phyloP scores from a whole-genome alignment of 2,888 invertebrate species.

The Corbicula japonica region DNA sequence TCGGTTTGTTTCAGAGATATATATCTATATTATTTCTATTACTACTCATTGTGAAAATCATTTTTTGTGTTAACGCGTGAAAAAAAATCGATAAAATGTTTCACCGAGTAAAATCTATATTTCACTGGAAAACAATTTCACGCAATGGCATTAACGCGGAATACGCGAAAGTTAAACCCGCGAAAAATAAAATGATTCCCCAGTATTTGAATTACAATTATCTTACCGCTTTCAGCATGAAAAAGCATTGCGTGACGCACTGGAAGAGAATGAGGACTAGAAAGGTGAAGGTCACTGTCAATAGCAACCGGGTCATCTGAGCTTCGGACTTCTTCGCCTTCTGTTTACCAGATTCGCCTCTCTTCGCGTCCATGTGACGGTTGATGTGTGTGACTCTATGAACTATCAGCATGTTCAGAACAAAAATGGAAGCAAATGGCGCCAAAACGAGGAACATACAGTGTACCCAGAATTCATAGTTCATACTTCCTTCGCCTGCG shows the following conservation, averaged over 20 bases:
- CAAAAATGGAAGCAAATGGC: constrained; percentile 75
- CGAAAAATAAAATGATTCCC: no score
- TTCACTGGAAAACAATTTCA: no score
- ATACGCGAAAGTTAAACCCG: no score
- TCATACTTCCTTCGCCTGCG: constrained; percentile 62
- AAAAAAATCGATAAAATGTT: no score
- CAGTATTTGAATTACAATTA: constrained; percentile 1
- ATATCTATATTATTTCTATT: no score
- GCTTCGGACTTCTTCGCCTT: constrained; percentile 72
- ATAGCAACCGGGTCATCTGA: constrained; percentile 75
- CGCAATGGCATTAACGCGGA: no score
- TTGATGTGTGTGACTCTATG: constrained; percentile 66
- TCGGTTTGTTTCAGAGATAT: no score
- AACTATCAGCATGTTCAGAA: constrained; percentile 75
- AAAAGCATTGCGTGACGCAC: constrained; percentile 78
- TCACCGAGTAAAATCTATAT: no score
- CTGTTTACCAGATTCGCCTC: constrained; percentile 62
- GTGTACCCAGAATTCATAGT: constrained; percentile 80
- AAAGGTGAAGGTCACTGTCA: constrained; percentile 78
- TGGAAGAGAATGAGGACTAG: constrained; percentile 74
- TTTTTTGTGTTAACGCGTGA: no score
- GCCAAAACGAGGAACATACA: constrained; percentile 78
- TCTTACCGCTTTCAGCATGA: constrained; percentile 72
- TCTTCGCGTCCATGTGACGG: constrained; percentile 68
- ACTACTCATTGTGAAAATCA: no score